A percentile compares a stretch with the other conserved stretches of the same genome.
phyloP scores from a whole-genome alignment of 2,797 vertebrate genomes.

The Spinus pinus region DNA sequence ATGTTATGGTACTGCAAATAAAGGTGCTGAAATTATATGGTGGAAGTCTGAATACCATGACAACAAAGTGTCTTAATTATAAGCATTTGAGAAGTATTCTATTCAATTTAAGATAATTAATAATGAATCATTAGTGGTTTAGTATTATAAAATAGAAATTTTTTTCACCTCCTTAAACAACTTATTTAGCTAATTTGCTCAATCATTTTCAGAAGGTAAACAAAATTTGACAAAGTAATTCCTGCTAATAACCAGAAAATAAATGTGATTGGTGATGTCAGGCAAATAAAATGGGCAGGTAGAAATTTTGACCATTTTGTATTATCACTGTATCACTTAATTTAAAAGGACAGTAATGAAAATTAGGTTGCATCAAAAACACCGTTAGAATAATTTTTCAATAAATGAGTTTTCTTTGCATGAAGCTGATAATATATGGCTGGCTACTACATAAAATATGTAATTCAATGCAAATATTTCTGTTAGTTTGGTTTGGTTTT shows the following conservation, averaged over 20 bases:
- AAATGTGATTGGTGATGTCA: background rate
- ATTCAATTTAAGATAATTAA: background rate
- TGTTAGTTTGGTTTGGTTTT: background rate
- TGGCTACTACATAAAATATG: background rate
- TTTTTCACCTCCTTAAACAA: background rate
- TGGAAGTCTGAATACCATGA: background rate
- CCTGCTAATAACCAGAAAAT: background rate
- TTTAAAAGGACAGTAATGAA: background rate
- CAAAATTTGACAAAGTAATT: background rate
- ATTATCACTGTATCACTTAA: background rate
- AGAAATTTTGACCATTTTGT: background rate
- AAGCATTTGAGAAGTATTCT: background rate
- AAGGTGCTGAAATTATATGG: background rate
- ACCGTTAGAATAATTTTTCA: constrained; percentile 68
- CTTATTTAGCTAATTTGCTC: background rate
- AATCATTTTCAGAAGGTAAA: constrained; percentile 16
- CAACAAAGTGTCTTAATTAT: background rate
- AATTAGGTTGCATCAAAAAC: constrained; percentile 12
- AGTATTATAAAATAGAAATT: background rate
- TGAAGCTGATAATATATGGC: background rate
- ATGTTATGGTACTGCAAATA: background rate
- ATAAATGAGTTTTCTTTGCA: background rate
- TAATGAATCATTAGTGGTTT: background rate
- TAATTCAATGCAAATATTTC: background rate
- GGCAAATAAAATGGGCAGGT: background rate